phyloP scores from a whole-genome alignment of 2,888 invertebrate species.

The Drosophila tripunctata region DNA sequence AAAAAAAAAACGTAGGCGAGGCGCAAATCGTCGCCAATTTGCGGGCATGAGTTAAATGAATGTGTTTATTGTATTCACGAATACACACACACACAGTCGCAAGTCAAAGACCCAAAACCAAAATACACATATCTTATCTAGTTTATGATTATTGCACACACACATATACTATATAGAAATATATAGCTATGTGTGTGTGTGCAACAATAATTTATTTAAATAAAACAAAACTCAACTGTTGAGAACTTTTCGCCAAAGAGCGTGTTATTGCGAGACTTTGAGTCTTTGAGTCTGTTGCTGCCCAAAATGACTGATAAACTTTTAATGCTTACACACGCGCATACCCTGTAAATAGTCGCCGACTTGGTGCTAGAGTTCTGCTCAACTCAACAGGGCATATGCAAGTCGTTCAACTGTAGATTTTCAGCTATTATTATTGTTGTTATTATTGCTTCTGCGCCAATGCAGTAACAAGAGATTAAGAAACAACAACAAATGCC shows the following conservation, averaged over 20 bases:
- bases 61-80: constrained; percentile 50
- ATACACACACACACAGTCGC: constrained; percentile 11
- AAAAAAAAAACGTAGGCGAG: constrained; percentile 15
- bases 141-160: constrained; percentile 49
- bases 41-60: constrained; percentile 43
- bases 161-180: constrained; percentile 15
- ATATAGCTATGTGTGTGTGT: neutral
- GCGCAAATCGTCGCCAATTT: constrained; percentile 51
- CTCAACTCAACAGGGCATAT: neutral
- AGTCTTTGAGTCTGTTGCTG: neutral
- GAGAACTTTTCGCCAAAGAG: no score
- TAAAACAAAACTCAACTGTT: neutral
- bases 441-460: neutral
- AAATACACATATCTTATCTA: constrained; percentile 50
- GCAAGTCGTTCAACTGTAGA: neutral
- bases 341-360: neutral
- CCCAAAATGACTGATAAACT: constrained; percentile 10
- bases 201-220: constrained; percentile 2
- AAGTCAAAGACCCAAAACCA: constrained; percentile 57
- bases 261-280: no score
- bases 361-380: neutral
- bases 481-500: constrained; percentile 5
- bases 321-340: neutral
- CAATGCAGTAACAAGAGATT: constrained; percentile 9
- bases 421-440: no score